Evolutionary conservation across 2,888 invertebrate genomes (phyloP).

Genomic region (Hyles lineata): DNA sequence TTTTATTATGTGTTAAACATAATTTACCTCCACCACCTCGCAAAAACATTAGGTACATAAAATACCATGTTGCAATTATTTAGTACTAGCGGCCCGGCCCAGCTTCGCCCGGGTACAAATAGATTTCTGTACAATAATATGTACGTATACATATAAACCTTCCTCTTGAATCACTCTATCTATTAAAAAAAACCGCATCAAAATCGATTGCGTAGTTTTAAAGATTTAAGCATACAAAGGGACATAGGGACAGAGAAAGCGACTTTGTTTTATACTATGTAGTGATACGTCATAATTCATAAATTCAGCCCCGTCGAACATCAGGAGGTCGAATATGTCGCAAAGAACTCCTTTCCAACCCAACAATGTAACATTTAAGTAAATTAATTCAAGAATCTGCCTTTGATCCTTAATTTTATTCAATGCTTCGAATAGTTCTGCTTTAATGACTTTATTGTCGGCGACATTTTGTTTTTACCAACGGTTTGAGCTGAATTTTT

Average conservation of each 20-base stretch:
- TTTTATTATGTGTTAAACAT: background rate
- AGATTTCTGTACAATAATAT: too few relatives aligned
- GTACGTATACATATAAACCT: too few relatives aligned
- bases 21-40: background rate
- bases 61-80: slow-evolving; percentile 31
- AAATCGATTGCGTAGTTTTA: too few relatives aligned
- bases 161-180: too few relatives aligned
- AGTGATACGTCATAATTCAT: slow-evolving; percentile 28
- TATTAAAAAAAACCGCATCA: too few relatives aligned
- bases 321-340: slow-evolving; percentile 45
- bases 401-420: slow-evolving; percentile 58
- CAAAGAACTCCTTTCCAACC: slow-evolving; percentile 39
- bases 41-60: slow-evolving; percentile 7
- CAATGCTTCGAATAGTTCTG: slow-evolving; percentile 55
- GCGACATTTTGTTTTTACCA: slow-evolving; percentile 45
- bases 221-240: too few relatives aligned
- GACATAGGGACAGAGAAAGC: too few relatives aligned
- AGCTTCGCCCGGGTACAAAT: too few relatives aligned
- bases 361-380: slow-evolving; percentile 43
- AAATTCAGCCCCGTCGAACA: slow-evolving; percentile 20
- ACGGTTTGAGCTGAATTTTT: slow-evolving; percentile 30
- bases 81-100: too few relatives aligned
- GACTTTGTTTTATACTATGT: too few relatives aligned
- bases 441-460: slow-evolving; percentile 71
- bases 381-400: slow-evolving; percentile 58